Base-by-base conservation (phyloP, 2,797 vertebrate genomes). In the Mormyrus hasselquistii region DNA sequence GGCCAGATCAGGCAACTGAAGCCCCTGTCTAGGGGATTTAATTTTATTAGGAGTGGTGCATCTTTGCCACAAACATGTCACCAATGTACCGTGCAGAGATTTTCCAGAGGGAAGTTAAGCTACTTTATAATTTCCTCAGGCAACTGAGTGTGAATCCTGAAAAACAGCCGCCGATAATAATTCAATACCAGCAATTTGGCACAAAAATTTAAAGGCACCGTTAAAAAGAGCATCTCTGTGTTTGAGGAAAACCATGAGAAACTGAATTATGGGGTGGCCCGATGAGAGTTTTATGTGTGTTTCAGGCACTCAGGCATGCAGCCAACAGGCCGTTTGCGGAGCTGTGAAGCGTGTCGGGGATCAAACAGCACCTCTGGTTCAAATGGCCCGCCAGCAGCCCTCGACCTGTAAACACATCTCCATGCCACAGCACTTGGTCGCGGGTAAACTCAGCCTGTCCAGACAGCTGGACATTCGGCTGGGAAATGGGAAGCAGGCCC, bases 371-470 rank as follows among this genome's bases (percentile, higher is more conserved):
- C 0, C 19, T 79, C 73, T n/a, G 41, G 73, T 44, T 79, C 7
- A 79, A 44, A 47, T 9, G 38, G 41, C 6, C 73, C 3, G 9
- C 82, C 19, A 25, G 79, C 44, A 19, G 47, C 25, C 47, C 34
- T 53, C 22, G 14, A 49, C 55, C 38, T 41, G 87, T 89, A 41
- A 86, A 19, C 49, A 14, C 14, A 83, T 38, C 83, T 49, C 90
- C 73, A 65, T 55, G 89, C 85, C n/a, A 82, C 19, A 76, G 53
- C 14, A 83, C 76, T 88, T 90, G 88, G 86, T 87, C 89, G 19
- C 4, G 41, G 65, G n/a, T 49, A 53, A 29, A 89, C 87, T 49
- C 19, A 57, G 16, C 19, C 57, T 12, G 19, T 62, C 5, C 49
- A 10, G n/a, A 38, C 10, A 44, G 38, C 8, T 62, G 86, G 86